These are phyloP conservation scores for Musca domestica DNA, from an alignment of 1,140 invertebrate genomes.

Conservation along the genomic window DNA sequence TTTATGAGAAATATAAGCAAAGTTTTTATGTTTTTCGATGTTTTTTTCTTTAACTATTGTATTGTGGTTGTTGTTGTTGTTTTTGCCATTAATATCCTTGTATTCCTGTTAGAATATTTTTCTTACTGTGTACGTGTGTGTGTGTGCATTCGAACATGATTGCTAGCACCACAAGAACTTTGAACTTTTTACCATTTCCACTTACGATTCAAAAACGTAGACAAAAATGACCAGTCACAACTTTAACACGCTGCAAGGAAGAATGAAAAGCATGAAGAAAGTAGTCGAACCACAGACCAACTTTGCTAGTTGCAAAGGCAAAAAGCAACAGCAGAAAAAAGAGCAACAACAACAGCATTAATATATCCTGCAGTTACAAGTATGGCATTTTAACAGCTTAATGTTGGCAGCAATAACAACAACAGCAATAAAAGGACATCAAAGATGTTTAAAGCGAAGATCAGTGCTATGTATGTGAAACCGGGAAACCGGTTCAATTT, in stretches of 20 bases:
- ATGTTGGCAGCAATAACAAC: slow-evolving; percentile 4
- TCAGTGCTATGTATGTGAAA: too few relatives aligned
- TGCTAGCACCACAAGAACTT: slow-evolving; percentile 15
- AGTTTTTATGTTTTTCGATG: slow-evolving; percentile 18
- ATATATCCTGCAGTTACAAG: too few relatives aligned
- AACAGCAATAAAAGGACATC: slow-evolving; percentile 12
- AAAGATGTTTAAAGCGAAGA: background rate
- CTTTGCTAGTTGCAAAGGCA: background rate
- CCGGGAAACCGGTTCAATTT: too few relatives aligned
- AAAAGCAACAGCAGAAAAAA: background rate
- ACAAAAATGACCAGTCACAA: slow-evolving; percentile 20
- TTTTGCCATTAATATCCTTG: background rate
- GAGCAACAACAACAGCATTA: slow-evolving; percentile 4
- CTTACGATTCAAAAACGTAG: background rate
- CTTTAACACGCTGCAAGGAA: slow-evolving; percentile 10
- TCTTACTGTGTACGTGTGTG: background rate
- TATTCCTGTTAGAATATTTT: background rate
- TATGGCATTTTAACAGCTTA: slow-evolving; percentile 20
- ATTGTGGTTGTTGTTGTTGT: background rate
- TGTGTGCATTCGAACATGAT: slow-evolving; percentile 1
- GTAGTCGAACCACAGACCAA: background rate
- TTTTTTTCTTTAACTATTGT: background rate
- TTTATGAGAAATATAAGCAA: slow-evolving; percentile 18
- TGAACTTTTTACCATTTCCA: slow-evolving; percentile 12
- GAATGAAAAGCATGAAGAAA: background rate